Percentiles rank a stretch among this genome's conserved stretches.
Conservation (phyloP, 2,113 vertebrate species). For the Casuarius casuarius region DNA sequence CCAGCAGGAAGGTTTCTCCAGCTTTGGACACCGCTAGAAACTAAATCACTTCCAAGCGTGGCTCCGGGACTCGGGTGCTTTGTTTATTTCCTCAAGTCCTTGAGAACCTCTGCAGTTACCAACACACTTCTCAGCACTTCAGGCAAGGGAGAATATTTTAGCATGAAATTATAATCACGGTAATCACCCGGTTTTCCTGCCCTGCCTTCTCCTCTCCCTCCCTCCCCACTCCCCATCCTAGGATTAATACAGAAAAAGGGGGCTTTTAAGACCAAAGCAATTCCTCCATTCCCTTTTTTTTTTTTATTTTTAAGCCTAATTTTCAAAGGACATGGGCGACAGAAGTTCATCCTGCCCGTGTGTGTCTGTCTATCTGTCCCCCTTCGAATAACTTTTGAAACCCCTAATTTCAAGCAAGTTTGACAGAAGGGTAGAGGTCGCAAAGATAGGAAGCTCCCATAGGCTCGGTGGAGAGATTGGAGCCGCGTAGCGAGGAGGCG, state of each 20-base stretch:
- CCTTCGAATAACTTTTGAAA: conserved; percentile 14
- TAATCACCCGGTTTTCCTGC: background rate
- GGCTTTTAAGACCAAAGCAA: conserved; percentile 26
- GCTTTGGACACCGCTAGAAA: conserved; percentile 32
- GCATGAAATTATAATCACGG: background rate
- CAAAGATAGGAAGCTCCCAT: background rate
- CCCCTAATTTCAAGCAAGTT: conserved; percentile 29
- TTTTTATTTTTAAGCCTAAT: background rate
- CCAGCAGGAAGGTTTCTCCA: background rate
- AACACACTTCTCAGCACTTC: conserved; percentile 58
- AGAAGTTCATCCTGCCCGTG: conserved; percentile 31
- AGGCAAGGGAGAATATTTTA: conserved; percentile 23
- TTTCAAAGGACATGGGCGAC: conserved; percentile 19
- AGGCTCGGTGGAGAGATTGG: background rate
- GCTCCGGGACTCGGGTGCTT: background rate
- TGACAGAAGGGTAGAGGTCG: conserved; percentile 68
- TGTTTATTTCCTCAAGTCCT: conserved; percentile 56
- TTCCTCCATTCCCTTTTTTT: background rate
- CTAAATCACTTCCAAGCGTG: background rate
- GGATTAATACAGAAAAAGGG: background rate
- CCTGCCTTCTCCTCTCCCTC: background rate
- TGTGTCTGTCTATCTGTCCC: conserved; percentile 14
- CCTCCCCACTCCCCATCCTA: background rate
- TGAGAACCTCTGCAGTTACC: conserved; percentile 55
- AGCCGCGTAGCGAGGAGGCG: background rate